Percentiles rank a stretch among this genome's conserved stretches.
phyloP scores from a whole-genome alignment of 2,113 vertebrate genomes.

The Centrocercus urophasianus region DNA sequence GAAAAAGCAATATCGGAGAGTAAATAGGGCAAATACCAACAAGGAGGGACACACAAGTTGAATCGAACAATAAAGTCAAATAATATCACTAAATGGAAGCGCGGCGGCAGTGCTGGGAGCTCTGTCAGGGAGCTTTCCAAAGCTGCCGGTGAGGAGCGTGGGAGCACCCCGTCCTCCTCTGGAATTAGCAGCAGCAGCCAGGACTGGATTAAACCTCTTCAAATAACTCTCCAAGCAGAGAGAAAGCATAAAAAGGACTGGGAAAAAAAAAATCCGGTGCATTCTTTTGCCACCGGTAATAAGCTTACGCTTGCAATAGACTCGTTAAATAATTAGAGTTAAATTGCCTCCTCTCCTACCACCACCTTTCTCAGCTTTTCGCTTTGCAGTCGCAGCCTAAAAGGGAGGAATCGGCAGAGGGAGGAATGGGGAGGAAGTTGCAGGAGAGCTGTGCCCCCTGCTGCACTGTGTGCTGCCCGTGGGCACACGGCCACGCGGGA shows the following conservation, averaged over 20 bases:
- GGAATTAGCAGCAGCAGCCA: conserved; percentile 63
- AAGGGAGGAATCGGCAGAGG: conserved; percentile 47
- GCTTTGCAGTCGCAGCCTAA: conserved; percentile 24
- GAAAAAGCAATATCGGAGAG: conserved; percentile 96
- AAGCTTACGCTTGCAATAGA: conserved; percentile 55
- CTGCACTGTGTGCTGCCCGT: too few species aligned
- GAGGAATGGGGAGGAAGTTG: neutral
- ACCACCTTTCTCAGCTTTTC: conserved; percentile 24
- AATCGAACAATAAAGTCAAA: conserved; percentile 89
- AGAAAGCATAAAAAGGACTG: conserved; percentile 68
- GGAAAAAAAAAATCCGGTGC: neutral
- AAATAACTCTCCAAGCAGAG: conserved; percentile 66
- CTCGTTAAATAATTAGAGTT: conserved; percentile 78
- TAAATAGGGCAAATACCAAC: conserved; percentile 99
- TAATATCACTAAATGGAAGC: conserved; percentile 69
- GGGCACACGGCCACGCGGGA: neutral
- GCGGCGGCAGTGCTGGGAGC: conserved; percentile 16
- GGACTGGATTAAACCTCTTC: conserved; percentile 63
- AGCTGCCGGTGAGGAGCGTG: conserved; percentile 10
- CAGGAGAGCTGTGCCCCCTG: neutral
- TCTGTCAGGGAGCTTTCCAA: conserved; percentile 37
- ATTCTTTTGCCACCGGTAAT: conserved; percentile 49
- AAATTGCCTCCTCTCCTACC: conserved; percentile 65
- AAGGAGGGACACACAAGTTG: conserved; percentile 86
- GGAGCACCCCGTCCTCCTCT: conserved; percentile 60